Percentiles rank a stretch among this genome's conserved stretches.
Conservation (phyloP, 2,113 vertebrate genomes). For the Ophthalmolycus amberensis region DNA sequence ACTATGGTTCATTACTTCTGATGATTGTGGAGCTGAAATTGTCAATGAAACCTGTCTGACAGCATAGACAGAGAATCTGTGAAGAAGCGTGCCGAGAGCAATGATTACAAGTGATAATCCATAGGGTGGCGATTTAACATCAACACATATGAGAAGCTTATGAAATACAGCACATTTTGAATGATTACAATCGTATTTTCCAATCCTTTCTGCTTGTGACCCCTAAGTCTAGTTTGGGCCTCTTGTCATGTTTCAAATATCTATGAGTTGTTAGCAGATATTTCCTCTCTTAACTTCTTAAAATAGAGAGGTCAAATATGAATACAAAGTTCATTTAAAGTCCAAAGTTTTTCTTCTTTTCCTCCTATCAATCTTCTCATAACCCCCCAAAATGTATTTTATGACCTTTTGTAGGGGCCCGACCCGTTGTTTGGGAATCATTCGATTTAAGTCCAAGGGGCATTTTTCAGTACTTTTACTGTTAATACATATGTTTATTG, state of each 20-base stretch:
- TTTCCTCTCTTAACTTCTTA: not conserved
- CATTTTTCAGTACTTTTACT: not conserved
- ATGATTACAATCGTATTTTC: not conserved
- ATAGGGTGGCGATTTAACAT: not conserved
- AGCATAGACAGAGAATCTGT: slow-evolving; percentile 23
- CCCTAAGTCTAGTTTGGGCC: not conserved
- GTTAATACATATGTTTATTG: not conserved
- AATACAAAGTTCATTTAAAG: not conserved
- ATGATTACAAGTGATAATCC: slow-evolving; percentile 36
- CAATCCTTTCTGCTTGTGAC: not conserved
- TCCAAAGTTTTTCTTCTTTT: not conserved
- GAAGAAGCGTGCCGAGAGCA: slow-evolving; percentile 2
- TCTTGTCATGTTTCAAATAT: not conserved
- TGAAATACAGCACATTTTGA: not conserved
- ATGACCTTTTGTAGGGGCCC: not conserved
- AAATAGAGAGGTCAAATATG: not conserved
- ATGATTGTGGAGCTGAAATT: slow-evolving; percentile 70
- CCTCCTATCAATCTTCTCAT: not conserved
- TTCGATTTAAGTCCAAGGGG: not conserved
- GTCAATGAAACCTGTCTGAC: slow-evolving; percentile 61
- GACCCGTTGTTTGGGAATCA: too few species aligned
- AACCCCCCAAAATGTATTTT: not conserved
- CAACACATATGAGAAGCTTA: not conserved
- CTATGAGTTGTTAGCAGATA: not conserved
- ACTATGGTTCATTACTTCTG: slow-evolving; percentile 70